Base-by-base conservation (phyloP, 2,888 invertebrate genomes). In the Hydroisotoma schaefferi region DNA sequence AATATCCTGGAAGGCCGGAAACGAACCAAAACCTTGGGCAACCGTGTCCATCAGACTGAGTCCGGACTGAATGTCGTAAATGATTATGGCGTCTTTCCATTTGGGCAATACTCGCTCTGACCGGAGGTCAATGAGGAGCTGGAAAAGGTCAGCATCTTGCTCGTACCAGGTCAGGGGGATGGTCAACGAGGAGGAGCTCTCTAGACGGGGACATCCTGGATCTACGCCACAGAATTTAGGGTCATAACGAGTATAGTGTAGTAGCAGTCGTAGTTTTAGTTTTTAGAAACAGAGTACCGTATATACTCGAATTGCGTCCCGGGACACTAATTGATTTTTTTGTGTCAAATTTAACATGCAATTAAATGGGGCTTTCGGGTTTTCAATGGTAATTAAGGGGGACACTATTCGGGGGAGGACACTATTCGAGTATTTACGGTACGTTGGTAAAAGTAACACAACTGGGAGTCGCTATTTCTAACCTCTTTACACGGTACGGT, bases 161-260 rank as follows among this genome's bases (percentile, higher is more conserved):
- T 53, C 53, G 49, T 67, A 69, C 65, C 65, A 66, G 8, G 71
- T 78, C 55, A 86, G 78, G 0, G 90, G 89, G 55, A 84, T 83
- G 51, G 87, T 88, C 29, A 90, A 79, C 0, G 88, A 88, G 20
- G 83, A 80, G 28, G 81, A 77, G 0, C 78, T 72, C 0, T 89
- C 87, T 49, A 91, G 76, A 38, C 91, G 81, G 0, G 89, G 87
- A 75, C 91, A 91, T 73, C 90, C 87, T 0, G 85, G 80, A 74
- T 88, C 90, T 82, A 67, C 12, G 59, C 74, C 68, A 33, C 33
- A 33, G 8, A 33, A 15, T 8, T 33, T 33, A 33, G 33, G 15
- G 33, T 33, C 15, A 10, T 33, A 33, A 33, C n/a, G n/a, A n/a
- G n/a, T n/a, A n/a, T n/a, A n/a, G n/a, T n/a, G n/a, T n/a, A n/a